phyloP scores from a whole-genome alignment of 2,113 vertebrate genomes.

The Diadophis punctatus region DNA sequence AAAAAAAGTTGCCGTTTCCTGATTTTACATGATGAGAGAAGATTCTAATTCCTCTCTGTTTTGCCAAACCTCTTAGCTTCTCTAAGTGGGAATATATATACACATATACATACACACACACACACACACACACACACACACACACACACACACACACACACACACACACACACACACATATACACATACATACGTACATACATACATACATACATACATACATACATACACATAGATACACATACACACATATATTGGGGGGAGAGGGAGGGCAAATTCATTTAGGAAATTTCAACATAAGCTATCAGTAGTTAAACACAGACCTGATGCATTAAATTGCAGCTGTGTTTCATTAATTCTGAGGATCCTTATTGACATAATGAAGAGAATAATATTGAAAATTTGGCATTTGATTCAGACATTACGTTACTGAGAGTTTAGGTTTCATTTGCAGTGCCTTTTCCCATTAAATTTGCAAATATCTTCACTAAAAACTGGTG shows the following conservation, averaged over 20 bases:
- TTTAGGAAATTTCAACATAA: neutral
- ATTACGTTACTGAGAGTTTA: neutral
- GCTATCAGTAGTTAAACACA: neutral
- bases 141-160: no score
- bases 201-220: no score
- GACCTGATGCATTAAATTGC: neutral
- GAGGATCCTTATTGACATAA: neutral
- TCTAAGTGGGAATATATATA: neutral
- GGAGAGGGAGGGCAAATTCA: neutral
- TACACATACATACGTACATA: no score
- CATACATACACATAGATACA: no score
- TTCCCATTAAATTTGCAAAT: neutral
- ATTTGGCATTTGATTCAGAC: neutral
- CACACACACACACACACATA: no score
- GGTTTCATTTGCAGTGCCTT: neutral
- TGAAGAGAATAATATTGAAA: neutral
- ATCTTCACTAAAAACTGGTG: neutral
- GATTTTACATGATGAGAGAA: neutral
- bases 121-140: no score
- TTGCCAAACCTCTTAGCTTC: neutral
- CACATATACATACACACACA: neutral
- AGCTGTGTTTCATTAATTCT: neutral
- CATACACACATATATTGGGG: no score
- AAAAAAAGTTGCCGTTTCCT: neutral
- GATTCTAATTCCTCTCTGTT: neutral